Evolutionary conservation across 2,113 vertebrate species (phyloP), one percentile per base, ranked within the genome.

Genomic region (Gallinago paraguaiae): DNA sequence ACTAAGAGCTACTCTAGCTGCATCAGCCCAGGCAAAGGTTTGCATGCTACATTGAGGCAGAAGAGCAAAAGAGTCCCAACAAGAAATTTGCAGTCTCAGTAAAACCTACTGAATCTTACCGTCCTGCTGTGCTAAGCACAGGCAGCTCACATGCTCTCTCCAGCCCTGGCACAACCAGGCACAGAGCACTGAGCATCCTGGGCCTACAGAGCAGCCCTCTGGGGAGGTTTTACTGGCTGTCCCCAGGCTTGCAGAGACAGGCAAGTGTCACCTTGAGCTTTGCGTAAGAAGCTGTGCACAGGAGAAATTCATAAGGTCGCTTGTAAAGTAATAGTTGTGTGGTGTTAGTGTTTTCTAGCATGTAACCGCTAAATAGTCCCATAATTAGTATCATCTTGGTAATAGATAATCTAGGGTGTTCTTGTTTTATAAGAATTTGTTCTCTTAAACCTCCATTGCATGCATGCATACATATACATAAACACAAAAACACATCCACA

Each of bases 91-190:
- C 43, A 50, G 46, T 88, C 10, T 39, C 61, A 33, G 10, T 69
- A 64, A 90, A 91, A 59, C 9, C 28, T 37, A 5, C 7, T 18
- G 37, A 41, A 33, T 11, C 39, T 57, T 35, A 28, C 3, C 39
- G 37, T 59, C 27, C 6, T 41, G 22, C 31, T 60, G 7, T 57
- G 43, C 41, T 27, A 22, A 84, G 45, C 2, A 2, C 25, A 31
- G 37, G 30, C 13, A 82, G 45, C 59, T 15, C 17, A 28, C 0
- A 0, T 13, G 33, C 17, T 54, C 5, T 0, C n/a, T 86, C 22
- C 59, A 65, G 60, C 30, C 68, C 54, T 74, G 50, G 54, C 37
- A 65, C 30, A 25, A 10, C 9, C 68, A 27, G 19, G 30, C 59
- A 83, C 19, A 46, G 57, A 54, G 54, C 13, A 69, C 11, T 10